Percentiles rank a stretch among this genome's conserved stretches.
phyloP scores from a whole-genome alignment of 1,140 invertebrate species.

The Cydia splendana region DNA sequence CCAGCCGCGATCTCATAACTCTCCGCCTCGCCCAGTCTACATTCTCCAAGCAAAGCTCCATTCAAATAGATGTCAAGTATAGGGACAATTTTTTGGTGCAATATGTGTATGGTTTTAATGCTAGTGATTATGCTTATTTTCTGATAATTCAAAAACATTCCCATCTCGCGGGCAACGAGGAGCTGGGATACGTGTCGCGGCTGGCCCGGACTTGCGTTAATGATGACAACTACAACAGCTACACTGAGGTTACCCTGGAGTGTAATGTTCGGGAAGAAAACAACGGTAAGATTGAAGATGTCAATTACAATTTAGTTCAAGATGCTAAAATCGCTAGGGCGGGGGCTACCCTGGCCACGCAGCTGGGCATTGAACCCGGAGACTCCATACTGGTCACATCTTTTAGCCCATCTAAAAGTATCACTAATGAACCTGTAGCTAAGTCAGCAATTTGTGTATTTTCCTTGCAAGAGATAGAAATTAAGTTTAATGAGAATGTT shows the following conservation, averaged over 20 bases:
- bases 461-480: constrained; percentile 92
- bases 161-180: constrained; percentile 92
- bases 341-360: constrained; percentile 88
- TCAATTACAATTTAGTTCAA: constrained; percentile 93
- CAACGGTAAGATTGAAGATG: constrained; percentile 76
- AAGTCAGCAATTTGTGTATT: constrained; percentile 93
- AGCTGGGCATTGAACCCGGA: constrained; percentile 88
- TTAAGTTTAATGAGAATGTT: constrained; percentile 97
- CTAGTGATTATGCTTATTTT: constrained; percentile 96
- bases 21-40: constrained; percentile 90
- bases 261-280: constrained; percentile 83
- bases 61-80: constrained; percentile 96
- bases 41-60: constrained; percentile 91
- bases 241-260: constrained; percentile 96
- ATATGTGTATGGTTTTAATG: constrained; percentile 97
- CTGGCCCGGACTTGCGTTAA: constrained; percentile 95
- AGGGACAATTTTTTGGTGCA: constrained; percentile 96
- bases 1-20: constrained; percentile 89
- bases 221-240: constrained; percentile 96
- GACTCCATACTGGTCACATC: constrained; percentile 90
- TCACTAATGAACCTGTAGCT: constrained; percentile 87
- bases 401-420: constrained; percentile 92
- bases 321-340: constrained; percentile 93
- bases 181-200: constrained; percentile 93
- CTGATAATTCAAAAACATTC: constrained; percentile 96